Evolutionary conservation across 2,113 vertebrate genomes (phyloP).

Genomic region (Ictalurus punctatus): DNA sequence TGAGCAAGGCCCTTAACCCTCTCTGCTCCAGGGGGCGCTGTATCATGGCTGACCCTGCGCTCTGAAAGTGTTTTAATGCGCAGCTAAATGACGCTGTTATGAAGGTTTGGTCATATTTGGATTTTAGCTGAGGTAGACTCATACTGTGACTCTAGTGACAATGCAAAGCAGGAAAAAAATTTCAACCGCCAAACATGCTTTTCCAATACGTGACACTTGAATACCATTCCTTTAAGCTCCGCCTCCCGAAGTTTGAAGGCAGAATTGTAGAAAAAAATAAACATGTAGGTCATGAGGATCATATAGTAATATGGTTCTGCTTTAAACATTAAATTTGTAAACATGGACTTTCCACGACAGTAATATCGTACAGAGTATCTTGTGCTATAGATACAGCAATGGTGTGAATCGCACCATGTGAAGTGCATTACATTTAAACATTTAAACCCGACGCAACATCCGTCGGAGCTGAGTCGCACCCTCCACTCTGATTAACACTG

Average conservation of each 20-base stretch:
- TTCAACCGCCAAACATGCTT: not conserved
- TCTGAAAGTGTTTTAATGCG: not conserved
- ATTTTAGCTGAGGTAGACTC: not conserved
- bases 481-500: not conserved
- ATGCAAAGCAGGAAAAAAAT: not conserved
- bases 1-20: too few species aligned
- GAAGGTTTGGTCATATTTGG: not conserved
- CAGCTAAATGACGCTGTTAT: not conserved
- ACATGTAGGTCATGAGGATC: not conserved
- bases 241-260: not conserved
- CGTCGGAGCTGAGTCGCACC: not conserved
- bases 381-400: not conserved
- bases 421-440: not conserved
- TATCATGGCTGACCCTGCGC: too few species aligned
- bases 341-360: not conserved
- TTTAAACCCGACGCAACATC: not conserved
- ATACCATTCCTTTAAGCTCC: not conserved
- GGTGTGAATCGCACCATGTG: not conserved
- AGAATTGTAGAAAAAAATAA: not conserved
- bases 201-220: not conserved
- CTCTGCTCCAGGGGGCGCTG: too few species aligned
- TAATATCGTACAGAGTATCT: not conserved
- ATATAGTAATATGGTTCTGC: not conserved
- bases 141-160: not conserved
- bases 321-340: not conserved